Percentiles rank a stretch among this genome's conserved stretches.
phyloP scores from a whole-genome alignment of 2,113 vertebrate species.

The Bos javanicus region DNA sequence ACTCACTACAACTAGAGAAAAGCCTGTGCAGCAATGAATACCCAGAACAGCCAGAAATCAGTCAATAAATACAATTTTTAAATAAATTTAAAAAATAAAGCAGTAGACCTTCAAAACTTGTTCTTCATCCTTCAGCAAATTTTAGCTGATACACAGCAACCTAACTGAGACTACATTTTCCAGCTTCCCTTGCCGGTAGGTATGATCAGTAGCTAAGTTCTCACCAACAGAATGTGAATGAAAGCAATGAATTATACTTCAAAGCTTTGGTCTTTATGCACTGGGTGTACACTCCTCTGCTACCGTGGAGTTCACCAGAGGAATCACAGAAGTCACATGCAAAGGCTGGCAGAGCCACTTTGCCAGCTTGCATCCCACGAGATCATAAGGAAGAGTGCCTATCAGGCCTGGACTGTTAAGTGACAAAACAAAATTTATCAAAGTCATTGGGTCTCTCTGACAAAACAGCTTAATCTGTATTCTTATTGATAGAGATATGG shows the following conservation, averaged over 20 bases:
- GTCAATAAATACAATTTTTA: neutral
- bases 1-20: neutral
- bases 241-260: neutral
- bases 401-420: neutral
- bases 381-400: neutral
- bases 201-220: neutral
- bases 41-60: neutral
- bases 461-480: neutral
- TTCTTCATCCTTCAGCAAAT: neutral
- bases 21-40: neutral
- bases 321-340: neutral
- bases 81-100: neutral
- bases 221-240: neutral
- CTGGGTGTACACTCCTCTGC: neutral
- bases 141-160: neutral
- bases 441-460: neutral
- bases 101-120: neutral
- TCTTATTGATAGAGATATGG: neutral
- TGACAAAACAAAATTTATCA: neutral
- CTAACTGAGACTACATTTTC: neutral
- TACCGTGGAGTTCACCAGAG: neutral
- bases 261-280: neutral
- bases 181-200: neutral
- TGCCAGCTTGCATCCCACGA: neutral
- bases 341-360: neutral